A percentile compares a stretch with the other conserved stretches of the same genome.
Conservation (phyloP, 1,140 invertebrate species). For the Pseudomyrmex dendroicus region DNA sequence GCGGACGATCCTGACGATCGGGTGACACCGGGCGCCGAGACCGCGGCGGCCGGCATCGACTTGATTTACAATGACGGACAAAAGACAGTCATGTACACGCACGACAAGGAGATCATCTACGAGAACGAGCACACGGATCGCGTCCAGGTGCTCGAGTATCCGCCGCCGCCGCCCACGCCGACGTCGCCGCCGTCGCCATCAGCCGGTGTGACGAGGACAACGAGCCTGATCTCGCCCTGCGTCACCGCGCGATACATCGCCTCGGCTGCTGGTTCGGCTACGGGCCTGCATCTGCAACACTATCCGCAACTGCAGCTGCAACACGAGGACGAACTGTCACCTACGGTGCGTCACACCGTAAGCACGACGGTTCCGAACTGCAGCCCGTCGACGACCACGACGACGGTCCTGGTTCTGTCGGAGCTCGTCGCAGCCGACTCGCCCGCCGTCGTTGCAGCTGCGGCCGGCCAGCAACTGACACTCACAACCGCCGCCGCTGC, state of each 20-base stretch:
- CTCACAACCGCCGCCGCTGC: conserved; percentile 75
- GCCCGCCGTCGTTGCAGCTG: conserved; percentile 70
- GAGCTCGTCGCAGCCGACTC: conserved; percentile 84
- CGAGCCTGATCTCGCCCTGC: conserved; percentile 84
- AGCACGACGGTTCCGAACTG: conserved; percentile 78
- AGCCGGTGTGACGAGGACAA: conserved; percentile 81
- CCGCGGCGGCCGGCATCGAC: conserved; percentile 87
- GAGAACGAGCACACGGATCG: conserved; percentile 82
- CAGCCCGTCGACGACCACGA: conserved; percentile 82
- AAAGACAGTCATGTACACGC: conserved; percentile 92
- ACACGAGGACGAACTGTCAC: conserved; percentile 83
- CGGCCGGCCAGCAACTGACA: conserved; percentile 76
- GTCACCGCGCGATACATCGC: conserved; percentile 79
- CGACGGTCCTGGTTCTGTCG: conserved; percentile 86
- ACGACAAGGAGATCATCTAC: conserved; percentile 85
- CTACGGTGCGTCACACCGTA: conserved; percentile 76
- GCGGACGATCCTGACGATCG: conserved; percentile 86
- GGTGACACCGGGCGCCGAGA: conserved; percentile 85
- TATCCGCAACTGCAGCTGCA: conserved; percentile 84
- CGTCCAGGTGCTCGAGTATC: conserved; percentile 84
- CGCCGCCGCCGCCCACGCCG: conserved; percentile 85
- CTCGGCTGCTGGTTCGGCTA: conserved; percentile 76
- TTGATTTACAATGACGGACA: conserved; percentile 93
- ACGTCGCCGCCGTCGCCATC: conserved; percentile 83
- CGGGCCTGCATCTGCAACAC: conserved; percentile 82